Evolutionary conservation across 1,140 invertebrate species (phyloP).

Genomic region (Eupeodes corollae): DNA sequence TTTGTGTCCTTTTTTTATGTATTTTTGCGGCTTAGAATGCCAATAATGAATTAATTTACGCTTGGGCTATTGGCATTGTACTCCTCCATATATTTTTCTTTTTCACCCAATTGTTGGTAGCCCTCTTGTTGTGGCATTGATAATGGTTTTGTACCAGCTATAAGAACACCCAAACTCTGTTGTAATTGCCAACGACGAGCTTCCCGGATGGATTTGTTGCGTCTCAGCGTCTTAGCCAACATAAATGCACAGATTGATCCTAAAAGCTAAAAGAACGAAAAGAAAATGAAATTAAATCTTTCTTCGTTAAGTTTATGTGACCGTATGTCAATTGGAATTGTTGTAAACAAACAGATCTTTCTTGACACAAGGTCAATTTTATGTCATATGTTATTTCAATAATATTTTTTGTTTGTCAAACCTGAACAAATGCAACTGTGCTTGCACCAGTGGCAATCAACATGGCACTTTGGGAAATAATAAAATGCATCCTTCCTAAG

Average conservation of each 20-base stretch:
- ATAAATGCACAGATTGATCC: conserved; percentile 79
- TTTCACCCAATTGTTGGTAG: conserved; percentile 31
- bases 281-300: neutral
- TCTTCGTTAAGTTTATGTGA: neutral
- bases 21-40: too few species aligned
- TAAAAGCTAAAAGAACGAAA: conserved; percentile 52
- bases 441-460: conserved; percentile 67
- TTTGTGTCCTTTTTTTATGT: too few species aligned
- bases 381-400: conserved; percentile 7
- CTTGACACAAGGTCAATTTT: too few species aligned
- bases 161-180: conserved; percentile 40
- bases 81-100: conserved; percentile 12
- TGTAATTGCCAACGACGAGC: conserved; percentile 55
- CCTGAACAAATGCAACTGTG: conserved; percentile 69
- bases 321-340: too few species aligned
- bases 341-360: too few species aligned
- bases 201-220: conserved; percentile 61
- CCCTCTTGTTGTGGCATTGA: conserved; percentile 23
- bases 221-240: conserved; percentile 67
- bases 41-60: too few species aligned
- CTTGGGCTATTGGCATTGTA: conserved; percentile 33
- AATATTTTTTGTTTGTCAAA: conserved; percentile 25
- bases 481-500: conserved; percentile 47
- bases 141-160: conserved; percentile 29
- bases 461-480: conserved; percentile 61